Evolutionary conservation across 2,888 invertebrate species (phyloP), one percentile per base, ranked within the genome.

Genomic region (Venusia cambrica): DNA sequence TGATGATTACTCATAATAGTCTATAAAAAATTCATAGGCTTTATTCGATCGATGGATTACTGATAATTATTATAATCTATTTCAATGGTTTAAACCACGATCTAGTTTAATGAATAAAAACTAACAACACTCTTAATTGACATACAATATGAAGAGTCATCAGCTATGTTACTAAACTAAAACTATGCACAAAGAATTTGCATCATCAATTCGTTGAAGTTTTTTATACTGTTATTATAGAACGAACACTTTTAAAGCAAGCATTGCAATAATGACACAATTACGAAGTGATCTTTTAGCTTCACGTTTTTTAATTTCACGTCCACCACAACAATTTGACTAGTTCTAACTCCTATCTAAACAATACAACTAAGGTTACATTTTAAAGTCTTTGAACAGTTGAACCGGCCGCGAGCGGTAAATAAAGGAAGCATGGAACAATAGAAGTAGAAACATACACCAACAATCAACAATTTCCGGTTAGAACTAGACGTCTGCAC

Each of bases 291-390:
- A 76, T 73, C 66, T 62, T n/a, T 67, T 68, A 78, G 73, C 68
- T 74, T 73, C 75, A 80, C 64, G 62, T 77, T 62, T n/a, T n/a
- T n/a, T n/a, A n/a, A n/a, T n/a, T n/a, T n/a, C n/a, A n/a, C n/a
- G n/a, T n/a, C 62, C 80, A 78, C 78, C 81, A 79, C 75, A 81
- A 77, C 75, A 78, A 84, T 85, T 85, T 85, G 81, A 85, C 87
- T 85, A 85, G 79, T 69, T 73, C 84, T 84, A 85, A 73, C 54
- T 61, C 68, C 80, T 84, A 84, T 69, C 77, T 81, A 78, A 63
- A 62, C 69, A 72, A 35, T 73, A 71, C 66, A 62, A 20, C 40
- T 52, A 57, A 61, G 26, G 38, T 43, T 76, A 75, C 71, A 71
- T 77, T 77, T 68, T 68, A 71, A 73, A 77, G 85, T 87, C 83